Evolutionary conservation across 1,140 invertebrate species (phyloP).

Genomic region (Platyura marginata): DNA sequence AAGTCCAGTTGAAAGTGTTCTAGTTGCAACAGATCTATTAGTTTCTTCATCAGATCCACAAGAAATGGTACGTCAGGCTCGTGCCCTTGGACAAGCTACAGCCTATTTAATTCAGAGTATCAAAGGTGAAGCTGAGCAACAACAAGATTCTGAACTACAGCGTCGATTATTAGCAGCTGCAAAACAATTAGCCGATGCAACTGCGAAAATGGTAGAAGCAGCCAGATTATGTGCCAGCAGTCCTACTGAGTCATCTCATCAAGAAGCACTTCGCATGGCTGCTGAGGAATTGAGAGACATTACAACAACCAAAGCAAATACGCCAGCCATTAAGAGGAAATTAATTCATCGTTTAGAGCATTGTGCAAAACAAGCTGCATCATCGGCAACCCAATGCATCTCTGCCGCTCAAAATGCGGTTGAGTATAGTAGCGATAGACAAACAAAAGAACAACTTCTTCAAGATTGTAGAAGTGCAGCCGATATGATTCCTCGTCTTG

Average conservation of each 20-base stretch:
- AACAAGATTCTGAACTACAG: constrained; percentile 77
- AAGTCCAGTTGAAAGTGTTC: constrained; percentile 74
- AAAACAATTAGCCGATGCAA: constrained; percentile 87
- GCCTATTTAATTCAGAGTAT: constrained; percentile 84
- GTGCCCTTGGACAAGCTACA: constrained; percentile 81
- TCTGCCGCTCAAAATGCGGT: constrained; percentile 61
- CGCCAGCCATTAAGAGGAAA: constrained; percentile 57
- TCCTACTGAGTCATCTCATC: constrained; percentile 66
- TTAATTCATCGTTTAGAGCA: constrained; percentile 52
- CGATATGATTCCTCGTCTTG: constrained; percentile 62
- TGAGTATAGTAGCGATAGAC: constrained; percentile 30
- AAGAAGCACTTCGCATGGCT: constrained; percentile 65
- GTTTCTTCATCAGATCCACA: constrained; percentile 69
- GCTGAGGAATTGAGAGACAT: constrained; percentile 83
- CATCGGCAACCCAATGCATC: constrained; percentile 80
- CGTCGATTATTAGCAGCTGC: constrained; percentile 77
- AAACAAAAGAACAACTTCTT: constrained; percentile 38
- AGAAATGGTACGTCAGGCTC: constrained; percentile 90
- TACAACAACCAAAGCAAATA: constrained; percentile 62
- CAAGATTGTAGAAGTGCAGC: constrained; percentile 56
- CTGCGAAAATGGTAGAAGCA: constrained; percentile 88
- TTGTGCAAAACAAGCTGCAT: constrained; percentile 73
- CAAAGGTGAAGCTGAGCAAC: constrained; percentile 76
- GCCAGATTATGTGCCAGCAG: constrained; percentile 77
- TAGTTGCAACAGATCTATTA: constrained; percentile 76